These are phyloP conservation scores for Tachina grossa DNA, from an alignment of 2,888 invertebrate species.

Conservation along the genomic window DNA sequence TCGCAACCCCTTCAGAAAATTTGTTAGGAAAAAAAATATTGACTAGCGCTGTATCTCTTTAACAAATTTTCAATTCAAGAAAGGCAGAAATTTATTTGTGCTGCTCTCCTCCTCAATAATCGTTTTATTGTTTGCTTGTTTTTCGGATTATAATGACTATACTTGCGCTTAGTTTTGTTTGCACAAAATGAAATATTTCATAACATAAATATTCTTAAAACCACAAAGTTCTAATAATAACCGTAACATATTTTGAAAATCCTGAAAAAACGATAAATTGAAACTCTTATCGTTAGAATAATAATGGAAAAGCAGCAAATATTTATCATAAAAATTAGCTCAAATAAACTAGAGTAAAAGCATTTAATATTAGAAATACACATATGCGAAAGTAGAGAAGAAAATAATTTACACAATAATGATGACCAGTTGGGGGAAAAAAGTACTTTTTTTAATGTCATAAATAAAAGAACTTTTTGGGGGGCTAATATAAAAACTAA, in stretches of 20 bases:
- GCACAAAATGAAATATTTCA: neutral
- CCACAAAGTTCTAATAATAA: neutral
- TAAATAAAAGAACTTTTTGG: too few species aligned
- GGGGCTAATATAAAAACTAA: too few species aligned
- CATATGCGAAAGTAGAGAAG: neutral
- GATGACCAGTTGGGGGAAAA: too few species aligned
- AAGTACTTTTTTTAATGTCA: too few species aligned
- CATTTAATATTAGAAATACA: neutral
- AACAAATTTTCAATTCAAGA: too few species aligned
- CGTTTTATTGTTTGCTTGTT: neutral
- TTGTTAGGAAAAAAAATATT: too few species aligned
- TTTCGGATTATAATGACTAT: neutral
- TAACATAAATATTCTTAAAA: neutral
- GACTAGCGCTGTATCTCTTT: too few species aligned
- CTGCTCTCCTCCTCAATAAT: neutral
- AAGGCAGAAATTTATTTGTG: too few species aligned
- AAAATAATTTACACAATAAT: too few species aligned
- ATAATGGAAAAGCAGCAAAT: conserved; percentile 1
- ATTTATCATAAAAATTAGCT: neutral
- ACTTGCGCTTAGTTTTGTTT: neutral
- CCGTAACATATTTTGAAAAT: neutral
- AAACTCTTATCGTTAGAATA: neutral
- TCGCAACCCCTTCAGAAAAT: too few species aligned
- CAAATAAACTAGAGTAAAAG: neutral
- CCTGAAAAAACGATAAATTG: neutral